Percentiles rank a stretch among this genome's conserved stretches.
Conservation (phyloP, 2,888 invertebrate genomes). For the Ormyrus rosae region DNA sequence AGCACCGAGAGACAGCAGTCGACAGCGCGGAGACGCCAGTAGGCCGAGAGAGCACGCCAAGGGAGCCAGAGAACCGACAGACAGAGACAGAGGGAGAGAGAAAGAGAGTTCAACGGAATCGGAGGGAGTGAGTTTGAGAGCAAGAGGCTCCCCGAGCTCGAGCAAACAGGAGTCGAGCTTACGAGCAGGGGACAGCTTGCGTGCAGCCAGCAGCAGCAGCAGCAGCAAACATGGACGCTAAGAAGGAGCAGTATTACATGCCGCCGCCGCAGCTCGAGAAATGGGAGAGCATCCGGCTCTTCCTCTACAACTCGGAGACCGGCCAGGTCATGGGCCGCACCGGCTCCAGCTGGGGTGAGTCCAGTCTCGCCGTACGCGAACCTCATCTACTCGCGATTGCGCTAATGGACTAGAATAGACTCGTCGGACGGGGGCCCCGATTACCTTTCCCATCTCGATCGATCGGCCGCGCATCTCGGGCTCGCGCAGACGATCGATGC, state of each 20-base stretch:
- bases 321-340: slow-evolving; percentile 94
- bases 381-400: background rate
- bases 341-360: slow-evolving; percentile 96
- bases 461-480: background rate
- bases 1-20: slow-evolving; percentile 29
- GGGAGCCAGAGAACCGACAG: slow-evolving; percentile 34
- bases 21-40: slow-evolving; percentile 23
- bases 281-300: slow-evolving; percentile 90
- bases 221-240: slow-evolving; percentile 82
- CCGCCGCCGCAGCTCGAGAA: slow-evolving; percentile 85
- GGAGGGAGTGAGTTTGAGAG: slow-evolving; percentile 12
- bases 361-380: slow-evolving; percentile 20
- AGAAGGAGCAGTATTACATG: slow-evolving; percentile 88
- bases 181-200: background rate
- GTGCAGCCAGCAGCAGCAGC: background rate
- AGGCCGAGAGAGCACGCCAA: background rate
- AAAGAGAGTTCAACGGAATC: slow-evolving; percentile 49
- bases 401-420: too few species aligned
- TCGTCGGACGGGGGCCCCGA: too few species aligned
- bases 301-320: slow-evolving; percentile 95
- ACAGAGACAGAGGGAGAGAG: slow-evolving; percentile 18
- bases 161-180: slow-evolving; percentile 22
- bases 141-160: slow-evolving; percentile 41
- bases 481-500: background rate
- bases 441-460: too few species aligned